Evolutionary conservation across 2,888 invertebrate genomes (phyloP).

Genomic region (Limenitis camilla): DNA sequence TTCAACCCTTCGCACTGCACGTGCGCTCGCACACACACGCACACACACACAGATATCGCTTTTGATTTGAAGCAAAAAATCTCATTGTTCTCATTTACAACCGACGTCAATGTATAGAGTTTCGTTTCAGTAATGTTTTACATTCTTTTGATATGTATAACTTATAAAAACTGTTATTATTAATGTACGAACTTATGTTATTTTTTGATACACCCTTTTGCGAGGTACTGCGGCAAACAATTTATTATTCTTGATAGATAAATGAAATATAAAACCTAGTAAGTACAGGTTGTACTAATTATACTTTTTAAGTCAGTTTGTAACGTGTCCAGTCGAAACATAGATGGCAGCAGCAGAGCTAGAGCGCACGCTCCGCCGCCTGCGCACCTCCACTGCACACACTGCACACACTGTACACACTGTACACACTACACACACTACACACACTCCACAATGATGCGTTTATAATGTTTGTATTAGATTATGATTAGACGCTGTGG

Average conservation of each 20-base stretch:
- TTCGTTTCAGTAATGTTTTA: slow-evolving; percentile 7
- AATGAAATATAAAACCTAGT: too few species aligned
- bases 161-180: background rate
- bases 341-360: background rate
- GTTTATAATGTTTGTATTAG: slow-evolving; percentile 7
- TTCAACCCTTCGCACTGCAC: slow-evolving; percentile 18
- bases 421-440: too few species aligned
- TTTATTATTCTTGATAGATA: background rate
- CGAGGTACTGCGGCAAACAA: too few species aligned
- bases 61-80: slow-evolving; percentile 21
- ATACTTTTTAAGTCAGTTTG: too few species aligned
- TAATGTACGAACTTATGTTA: background rate
- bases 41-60: background rate
- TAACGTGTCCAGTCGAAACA: too few species aligned
- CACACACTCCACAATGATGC: background rate
- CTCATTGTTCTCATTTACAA: slow-evolving; percentile 23
- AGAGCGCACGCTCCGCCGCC: background rate
- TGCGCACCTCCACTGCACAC: background rate
- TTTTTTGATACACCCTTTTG: too few species aligned
- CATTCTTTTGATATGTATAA: slow-evolving; percentile 1
- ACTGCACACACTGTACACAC: too few species aligned
- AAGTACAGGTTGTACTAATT: too few species aligned
- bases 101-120: slow-evolving; percentile 16
- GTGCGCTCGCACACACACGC: slow-evolving; percentile 18
- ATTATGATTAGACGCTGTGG: background rate